Conservation (phyloP, 2,888 invertebrate species). For the Chaetogeoica ovagalla region DNA sequence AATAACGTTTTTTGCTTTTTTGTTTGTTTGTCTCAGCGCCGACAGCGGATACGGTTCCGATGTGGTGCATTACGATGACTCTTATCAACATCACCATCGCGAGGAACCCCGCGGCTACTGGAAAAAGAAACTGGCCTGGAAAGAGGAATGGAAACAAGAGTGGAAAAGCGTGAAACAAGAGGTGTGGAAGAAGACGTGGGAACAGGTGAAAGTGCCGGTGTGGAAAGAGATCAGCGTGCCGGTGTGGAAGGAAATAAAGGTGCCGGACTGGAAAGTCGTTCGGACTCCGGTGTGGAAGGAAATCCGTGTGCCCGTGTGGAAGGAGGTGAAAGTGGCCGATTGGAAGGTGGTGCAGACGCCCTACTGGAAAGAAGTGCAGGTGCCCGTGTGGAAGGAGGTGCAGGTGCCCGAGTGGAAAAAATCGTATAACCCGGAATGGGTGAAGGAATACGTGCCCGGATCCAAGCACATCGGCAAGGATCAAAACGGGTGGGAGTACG, state of each 20-base stretch:
- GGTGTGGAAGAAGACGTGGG: conserved; percentile 74
- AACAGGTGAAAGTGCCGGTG: conserved; percentile 69
- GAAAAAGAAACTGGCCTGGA: conserved; percentile 83
- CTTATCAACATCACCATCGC: conserved; percentile 34
- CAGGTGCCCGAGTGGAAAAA: conserved; percentile 74
- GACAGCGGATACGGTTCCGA: conserved; percentile 35
- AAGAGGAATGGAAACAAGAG: conserved; percentile 76
- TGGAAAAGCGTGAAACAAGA: conserved; percentile 72
- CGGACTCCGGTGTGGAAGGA: conserved; percentile 74
- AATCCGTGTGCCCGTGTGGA: conserved; percentile 72
- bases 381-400: conserved; percentile 69
- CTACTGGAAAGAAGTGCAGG: conserved; percentile 68
- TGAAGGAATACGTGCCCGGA: conserved; percentile 67
- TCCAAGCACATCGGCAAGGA: conserved; percentile 69
- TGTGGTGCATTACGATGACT: conserved; percentile 7
- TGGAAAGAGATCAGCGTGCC: conserved; percentile 64
- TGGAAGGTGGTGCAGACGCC: conserved; percentile 72
- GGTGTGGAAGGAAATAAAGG: conserved; percentile 77
- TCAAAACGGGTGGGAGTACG: conserved; percentile 68
- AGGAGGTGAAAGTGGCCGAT: conserved; percentile 71
- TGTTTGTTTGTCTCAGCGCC: conserved; percentile 48
- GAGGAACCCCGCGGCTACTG: conserved; percentile 55
- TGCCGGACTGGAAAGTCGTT: conserved; percentile 77
- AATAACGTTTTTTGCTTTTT: background rate
- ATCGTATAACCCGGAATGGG: conserved; percentile 62